phyloP scores from a whole-genome alignment of 2,888 invertebrate genomes.

The Hyposoter dolosus region DNA sequence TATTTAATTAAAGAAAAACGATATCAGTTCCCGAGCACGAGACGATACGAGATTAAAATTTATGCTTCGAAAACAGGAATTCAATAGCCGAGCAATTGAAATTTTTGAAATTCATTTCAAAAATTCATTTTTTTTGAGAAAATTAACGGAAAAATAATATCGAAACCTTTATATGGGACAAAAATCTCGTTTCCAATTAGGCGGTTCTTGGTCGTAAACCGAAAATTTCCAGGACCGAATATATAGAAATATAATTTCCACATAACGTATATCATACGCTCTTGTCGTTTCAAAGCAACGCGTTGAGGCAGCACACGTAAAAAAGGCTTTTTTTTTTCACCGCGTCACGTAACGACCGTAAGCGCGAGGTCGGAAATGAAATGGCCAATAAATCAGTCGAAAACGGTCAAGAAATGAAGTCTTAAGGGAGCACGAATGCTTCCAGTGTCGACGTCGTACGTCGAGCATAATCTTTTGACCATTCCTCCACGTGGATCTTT shows the following conservation, averaged over 20 bases:
- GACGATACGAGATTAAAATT: too few relatives aligned
- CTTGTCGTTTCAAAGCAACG: slow-evolving; percentile 8
- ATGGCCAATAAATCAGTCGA: slow-evolving; percentile 56
- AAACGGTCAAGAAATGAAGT: slow-evolving; percentile 43
- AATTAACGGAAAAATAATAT: too few relatives aligned
- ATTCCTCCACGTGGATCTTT: neutral
- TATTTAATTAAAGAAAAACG: too few relatives aligned
- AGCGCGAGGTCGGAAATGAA: slow-evolving; percentile 56
- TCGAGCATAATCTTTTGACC: neutral
- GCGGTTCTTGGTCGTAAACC: slow-evolving; percentile 59
- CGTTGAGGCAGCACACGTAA: slow-evolving; percentile 14
- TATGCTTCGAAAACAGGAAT: too few relatives aligned
- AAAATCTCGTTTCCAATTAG: slow-evolving; percentile 64
- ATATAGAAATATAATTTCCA: slow-evolving; percentile 45
- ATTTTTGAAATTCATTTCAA: too few relatives aligned
- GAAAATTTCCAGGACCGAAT: slow-evolving; percentile 39
- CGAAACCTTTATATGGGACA: too few relatives aligned
- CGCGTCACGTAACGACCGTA: slow-evolving; percentile 40
- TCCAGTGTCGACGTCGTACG: neutral
- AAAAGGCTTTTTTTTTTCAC: slow-evolving; percentile 36
- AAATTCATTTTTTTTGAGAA: too few relatives aligned
- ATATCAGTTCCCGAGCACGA: too few relatives aligned
- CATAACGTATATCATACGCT: slow-evolving; percentile 18
- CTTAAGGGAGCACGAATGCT: slow-evolving; percentile 43
- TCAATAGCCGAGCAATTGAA: too few relatives aligned